Base-by-base conservation (phyloP, 2,888 invertebrate species). In the Itoplectis maculator region DNA sequence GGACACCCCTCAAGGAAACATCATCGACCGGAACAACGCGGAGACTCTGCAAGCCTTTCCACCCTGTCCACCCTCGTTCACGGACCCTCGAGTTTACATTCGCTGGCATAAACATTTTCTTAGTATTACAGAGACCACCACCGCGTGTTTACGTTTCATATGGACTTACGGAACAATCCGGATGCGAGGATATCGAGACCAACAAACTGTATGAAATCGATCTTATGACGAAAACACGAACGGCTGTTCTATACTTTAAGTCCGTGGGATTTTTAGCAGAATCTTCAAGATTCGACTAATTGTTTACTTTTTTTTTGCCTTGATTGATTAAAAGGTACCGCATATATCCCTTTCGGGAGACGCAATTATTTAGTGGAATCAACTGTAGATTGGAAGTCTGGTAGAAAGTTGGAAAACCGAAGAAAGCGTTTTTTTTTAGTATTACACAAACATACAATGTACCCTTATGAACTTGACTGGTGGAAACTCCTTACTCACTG, bases 91-190 rank as follows among this genome's bases (percentile, higher is more conserved):
- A 59, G 35, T 5, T 59, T 35, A 15, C 56, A 59, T 35, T 59
- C 35, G n/a, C 7, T 8, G 35, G 1, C 56, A 35, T 15, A 59
- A 59, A 59, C 56, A 59, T 59, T 59, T 59, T 59, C 35, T 59
- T 35, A 35, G 35, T 29, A 35, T 59, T 35, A 59, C 13, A n/a
- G 23, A 56, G 56, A 56, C 56, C n/a, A 56, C 56, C 7, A 13
- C 35, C 0, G 35, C n/a, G 6, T 59, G 56, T 35, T 59, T 59
- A 15, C 35, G 29, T 35, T 35, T 6, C 35, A 59, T 35, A 59
- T 59, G 7, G 56, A 8, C n/a, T 29, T 11, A 23, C 56, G n/a
- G 20, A 11, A 7, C 35, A n/a, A 59, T 59, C 35, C 29, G n/a
- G 56, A 56, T 56, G 20, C 29, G n/a, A 29, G 29, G 9, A 2